Evolutionary conservation across 2,888 invertebrate species (phyloP).

Genomic region (Adineta ricciae): DNA sequence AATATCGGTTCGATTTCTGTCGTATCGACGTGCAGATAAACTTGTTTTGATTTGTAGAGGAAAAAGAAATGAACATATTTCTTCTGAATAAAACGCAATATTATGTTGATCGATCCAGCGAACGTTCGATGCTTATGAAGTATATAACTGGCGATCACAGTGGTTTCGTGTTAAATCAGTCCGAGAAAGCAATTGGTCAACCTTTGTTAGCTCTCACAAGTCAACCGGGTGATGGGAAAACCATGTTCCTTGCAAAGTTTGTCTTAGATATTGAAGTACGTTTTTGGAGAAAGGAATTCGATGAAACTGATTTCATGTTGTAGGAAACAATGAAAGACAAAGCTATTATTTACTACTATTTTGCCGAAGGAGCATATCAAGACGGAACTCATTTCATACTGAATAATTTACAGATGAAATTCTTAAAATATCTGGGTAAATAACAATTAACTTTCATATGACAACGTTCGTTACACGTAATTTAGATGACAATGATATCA

Average conservation of each 20-base stretch:
- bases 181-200: not conserved
- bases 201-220: not conserved
- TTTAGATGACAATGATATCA: not conserved
- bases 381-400: not conserved
- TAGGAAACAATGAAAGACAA: slow-evolving; percentile 4
- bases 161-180: not conserved
- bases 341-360: not conserved
- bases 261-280: not conserved
- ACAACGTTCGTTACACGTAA: too few relatives aligned
- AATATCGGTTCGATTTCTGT: not conserved
- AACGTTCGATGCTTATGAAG: not conserved
- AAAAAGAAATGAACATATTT: not conserved
- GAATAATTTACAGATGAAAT: not conserved
- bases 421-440: not conserved
- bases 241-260: slow-evolving; percentile 16
- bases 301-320: not conserved
- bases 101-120: slow-evolving; percentile 6
- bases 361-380: not conserved
- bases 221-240: slow-evolving; percentile 13
- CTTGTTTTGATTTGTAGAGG: not conserved
- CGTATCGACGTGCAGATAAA: not conserved
- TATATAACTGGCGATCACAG: not conserved
- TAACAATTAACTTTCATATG: not conserved
- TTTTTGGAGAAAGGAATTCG: not conserved
- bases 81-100: slow-evolving; percentile 3